Base-by-base conservation (phyloP, 2,888 invertebrate genomes). In the Drosophila rubida region DNA sequence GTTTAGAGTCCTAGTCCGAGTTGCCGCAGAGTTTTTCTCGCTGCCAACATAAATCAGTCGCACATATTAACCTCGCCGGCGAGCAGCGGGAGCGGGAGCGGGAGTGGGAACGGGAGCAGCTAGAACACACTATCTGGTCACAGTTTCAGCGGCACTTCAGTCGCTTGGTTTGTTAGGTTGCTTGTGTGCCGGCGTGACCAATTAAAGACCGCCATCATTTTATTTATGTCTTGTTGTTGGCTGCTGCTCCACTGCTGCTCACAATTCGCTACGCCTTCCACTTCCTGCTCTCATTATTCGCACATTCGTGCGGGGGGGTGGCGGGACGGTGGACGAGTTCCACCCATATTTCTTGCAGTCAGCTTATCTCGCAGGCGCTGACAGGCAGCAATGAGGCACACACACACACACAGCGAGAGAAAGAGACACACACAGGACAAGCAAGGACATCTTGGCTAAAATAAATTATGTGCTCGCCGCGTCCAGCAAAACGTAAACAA, bases 341-440 rank as follows among this genome's bases (percentile, higher is more conserved):
- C 64, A 72, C 76, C 67, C 83, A 88, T 83, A 83, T 86, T 83
- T 83, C 80, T 86, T 68, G 61, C 83, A 87, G 82, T 88, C 82
- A 86, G 83, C 83, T 84, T 84, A 84, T 84, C 86, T 81, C 62
- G 14, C 51, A 81, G 81, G 80, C 86, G 84, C 83, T 85, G 84
- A 84, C 86, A 84, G 86, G 51, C 83, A 69, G 83, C 80, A 78
- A 81, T 68, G 75, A 71, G 81, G 71, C 70, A 46, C 53, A 45
- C 67, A 50, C 44, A 41, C 66, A 48, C 45, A 48, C 48, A 50
- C 60, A 19, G 19, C 19, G 19, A 19, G 3, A 39, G 45, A 46
- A 8, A 48, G 37, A 25, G 64, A 45, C 25, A 45, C 62, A 32
- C 39, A 46, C 55, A 53, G 50, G 35, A 67, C 53, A 65, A 61